Percentiles rank a stretch among this genome's conserved stretches.
phyloP scores from a whole-genome alignment of 1,140 invertebrate species.

The Eriosoma lanigerum region DNA sequence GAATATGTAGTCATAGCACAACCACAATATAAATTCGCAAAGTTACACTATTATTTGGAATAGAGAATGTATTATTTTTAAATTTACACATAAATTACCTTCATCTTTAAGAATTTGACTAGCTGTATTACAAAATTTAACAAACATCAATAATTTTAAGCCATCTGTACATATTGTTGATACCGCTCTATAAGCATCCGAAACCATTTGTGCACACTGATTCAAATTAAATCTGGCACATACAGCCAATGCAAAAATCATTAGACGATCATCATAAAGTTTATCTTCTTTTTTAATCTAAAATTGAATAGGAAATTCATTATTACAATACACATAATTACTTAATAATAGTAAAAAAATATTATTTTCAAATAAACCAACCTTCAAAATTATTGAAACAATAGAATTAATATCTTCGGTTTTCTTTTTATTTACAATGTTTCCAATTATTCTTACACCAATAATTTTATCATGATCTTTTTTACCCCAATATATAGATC shows the following conservation, averaged over 20 bases:
- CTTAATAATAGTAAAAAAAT: no score
- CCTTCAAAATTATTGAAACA: slow-evolving; percentile 41
- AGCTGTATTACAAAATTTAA: background rate
- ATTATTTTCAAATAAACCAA: no score
- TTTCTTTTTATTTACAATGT: slow-evolving; percentile 45
- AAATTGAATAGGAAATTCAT: background rate
- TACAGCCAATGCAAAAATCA: slow-evolving; percentile 24
- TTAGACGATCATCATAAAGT: slow-evolving; percentile 1
- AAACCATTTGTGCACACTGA: slow-evolving; percentile 6
- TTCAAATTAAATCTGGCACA: slow-evolving; percentile 25
- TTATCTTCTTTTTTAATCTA: slow-evolving; percentile 41
- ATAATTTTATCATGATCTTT: background rate
- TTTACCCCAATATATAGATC: background rate
- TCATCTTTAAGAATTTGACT: background rate
- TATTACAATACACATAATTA: no score
- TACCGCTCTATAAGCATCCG: slow-evolving; percentile 25
- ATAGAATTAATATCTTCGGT: slow-evolving; percentile 35
- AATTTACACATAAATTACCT: background rate
- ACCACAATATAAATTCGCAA: no score
- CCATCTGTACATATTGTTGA: slow-evolving; percentile 29
- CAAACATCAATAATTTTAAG: slow-evolving; percentile 42
- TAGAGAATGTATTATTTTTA: background rate
- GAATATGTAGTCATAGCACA: no score
- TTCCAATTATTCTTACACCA: slow-evolving; percentile 37
- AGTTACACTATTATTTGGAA: background rate